Conservation (phyloP, 2,113 vertebrate genomes). For the Polypterus senegalus region DNA sequence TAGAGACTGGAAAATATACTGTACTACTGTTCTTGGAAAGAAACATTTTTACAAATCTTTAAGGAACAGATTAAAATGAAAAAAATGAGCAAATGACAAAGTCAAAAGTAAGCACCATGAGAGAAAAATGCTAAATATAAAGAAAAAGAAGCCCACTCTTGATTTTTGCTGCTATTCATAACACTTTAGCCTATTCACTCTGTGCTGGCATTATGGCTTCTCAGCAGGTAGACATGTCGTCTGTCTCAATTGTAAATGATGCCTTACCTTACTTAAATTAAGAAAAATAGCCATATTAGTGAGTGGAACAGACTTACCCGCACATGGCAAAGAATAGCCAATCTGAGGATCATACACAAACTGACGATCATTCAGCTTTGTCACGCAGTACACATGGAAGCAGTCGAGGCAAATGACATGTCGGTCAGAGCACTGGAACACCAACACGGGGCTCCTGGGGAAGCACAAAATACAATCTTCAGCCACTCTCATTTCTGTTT, state of each 20-base stretch:
- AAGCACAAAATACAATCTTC: neutral
- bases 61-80: no score
- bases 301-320: conserved; percentile 45
- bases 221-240: neutral
- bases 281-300: conserved; percentile 2
- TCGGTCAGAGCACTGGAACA: conserved; percentile 65
- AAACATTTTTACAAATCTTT: no score
- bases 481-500: no score
- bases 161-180: no score
- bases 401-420: conserved; percentile 87
- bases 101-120: no score
- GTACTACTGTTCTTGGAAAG: no score
- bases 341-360: conserved; percentile 55
- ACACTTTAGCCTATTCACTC: no score
- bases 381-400: conserved; percentile 74
- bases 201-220: no score
- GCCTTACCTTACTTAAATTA: conserved; percentile 1
- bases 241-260: neutral
- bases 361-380: conserved; percentile 67
- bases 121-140: no score
- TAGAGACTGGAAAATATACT: no score
- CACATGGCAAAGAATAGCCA: conserved; percentile 79
- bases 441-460: conserved; percentile 67
- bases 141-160: no score
- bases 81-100: no score